Percentiles rank a stretch among this genome's conserved stretches.
These are phyloP conservation scores for Panopea generosa DNA, from an alignment of 2,888 invertebrate genomes.

Conservation along the genomic window DNA sequence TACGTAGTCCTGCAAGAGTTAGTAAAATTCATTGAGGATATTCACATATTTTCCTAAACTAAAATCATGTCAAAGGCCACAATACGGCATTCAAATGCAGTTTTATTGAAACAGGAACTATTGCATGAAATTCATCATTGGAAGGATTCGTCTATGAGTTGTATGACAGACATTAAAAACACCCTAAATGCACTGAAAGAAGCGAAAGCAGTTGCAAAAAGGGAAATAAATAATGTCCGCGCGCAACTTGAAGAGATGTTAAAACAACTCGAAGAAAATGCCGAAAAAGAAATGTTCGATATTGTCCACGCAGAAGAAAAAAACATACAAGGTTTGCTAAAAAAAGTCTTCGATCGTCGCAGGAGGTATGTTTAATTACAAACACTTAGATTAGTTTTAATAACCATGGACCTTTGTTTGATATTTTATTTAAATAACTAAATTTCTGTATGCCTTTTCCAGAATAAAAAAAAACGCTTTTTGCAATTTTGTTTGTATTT, in stretches of 20 bases:
- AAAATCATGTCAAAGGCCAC: constrained; percentile 52
- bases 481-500: too few relatives aligned
- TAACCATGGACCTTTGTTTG: not conserved
- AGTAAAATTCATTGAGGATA: too few relatives aligned
- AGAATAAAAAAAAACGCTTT: too few relatives aligned
- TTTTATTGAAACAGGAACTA: constrained; percentile 37
- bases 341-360: constrained; percentile 31
- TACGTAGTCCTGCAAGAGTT: too few relatives aligned
- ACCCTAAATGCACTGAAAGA: constrained; percentile 32
- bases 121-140: constrained; percentile 53
- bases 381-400: not conserved
- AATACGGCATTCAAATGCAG: constrained; percentile 26
- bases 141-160: constrained; percentile 31
- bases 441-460: too few relatives aligned
- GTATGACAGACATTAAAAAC: constrained; percentile 38
- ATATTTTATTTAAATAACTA: too few relatives aligned
- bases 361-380: constrained; percentile 29
- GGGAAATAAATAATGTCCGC: constrained; percentile 48
- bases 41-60: too few relatives aligned
- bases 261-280: constrained; percentile 40
- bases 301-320: constrained; percentile 41
- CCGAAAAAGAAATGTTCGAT: constrained; percentile 28
- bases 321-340: constrained; percentile 30
- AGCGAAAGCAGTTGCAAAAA: constrained; percentile 32
- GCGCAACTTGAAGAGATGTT: constrained; percentile 39